A percentile compares a stretch with the other conserved stretches of the same genome.
Evolutionary conservation across 2,888 invertebrate genomes (phyloP).

Genomic region (Zygothrica quintamaculata): DNA sequence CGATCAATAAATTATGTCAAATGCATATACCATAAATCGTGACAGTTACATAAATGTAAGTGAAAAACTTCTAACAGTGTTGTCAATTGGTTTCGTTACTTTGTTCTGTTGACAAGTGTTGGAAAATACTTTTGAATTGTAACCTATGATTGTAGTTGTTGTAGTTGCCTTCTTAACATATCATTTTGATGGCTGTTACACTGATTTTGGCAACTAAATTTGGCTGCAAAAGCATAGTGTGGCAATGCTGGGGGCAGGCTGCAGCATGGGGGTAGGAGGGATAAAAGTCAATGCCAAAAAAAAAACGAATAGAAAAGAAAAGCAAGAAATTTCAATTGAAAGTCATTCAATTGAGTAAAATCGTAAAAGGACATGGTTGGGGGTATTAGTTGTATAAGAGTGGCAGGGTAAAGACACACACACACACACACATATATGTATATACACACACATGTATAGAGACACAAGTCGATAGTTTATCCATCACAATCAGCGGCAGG

Average conservation of each 20-base stretch:
- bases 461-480: constrained; percentile 67
- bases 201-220: constrained; percentile 58
- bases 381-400: no score
- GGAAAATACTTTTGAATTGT: constrained; percentile 1
- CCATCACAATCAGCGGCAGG: constrained; percentile 68
- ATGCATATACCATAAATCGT: constrained; percentile 3
- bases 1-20: constrained; percentile 42
- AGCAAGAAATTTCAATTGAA: constrained; percentile 68
- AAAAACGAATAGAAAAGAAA: constrained; percentile 25
- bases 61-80: no score
- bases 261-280: constrained; percentile 37
- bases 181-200: neutral
- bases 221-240: no score
- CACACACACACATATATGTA: neutral
- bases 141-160: no score
- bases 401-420: no score
- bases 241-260: constrained; percentile 47
- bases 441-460: no score
- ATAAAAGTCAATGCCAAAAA: constrained; percentile 58
- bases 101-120: constrained; percentile 11
- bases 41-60: neutral
- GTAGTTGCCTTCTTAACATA: no score
- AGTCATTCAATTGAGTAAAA: constrained; percentile 65
- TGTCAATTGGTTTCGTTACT: neutral
- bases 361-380: neutral